Percentiles rank a stretch among this genome's conserved stretches.
These are phyloP conservation scores for Lynx canadensis DNA, from an alignment of 2,113 vertebrate genomes.

Conservation along the genomic window DNA sequence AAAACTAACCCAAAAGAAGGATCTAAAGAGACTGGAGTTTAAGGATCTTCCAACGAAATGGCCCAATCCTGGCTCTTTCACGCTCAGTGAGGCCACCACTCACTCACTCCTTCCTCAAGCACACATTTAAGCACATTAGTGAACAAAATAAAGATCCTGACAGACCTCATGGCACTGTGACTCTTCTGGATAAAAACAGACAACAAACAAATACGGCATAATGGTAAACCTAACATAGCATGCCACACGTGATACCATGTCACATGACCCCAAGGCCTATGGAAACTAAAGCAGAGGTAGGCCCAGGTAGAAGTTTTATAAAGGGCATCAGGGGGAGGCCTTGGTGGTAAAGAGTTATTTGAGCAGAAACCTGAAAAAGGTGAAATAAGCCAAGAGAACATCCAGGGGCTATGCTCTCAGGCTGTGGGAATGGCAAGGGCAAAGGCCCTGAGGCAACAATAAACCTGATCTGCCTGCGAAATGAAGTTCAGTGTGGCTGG, in stretches of 20 bases:
- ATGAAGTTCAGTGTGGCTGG: background rate
- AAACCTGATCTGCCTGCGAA: too few relatives aligned
- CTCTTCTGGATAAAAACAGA: background rate
- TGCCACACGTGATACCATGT: accelerated
- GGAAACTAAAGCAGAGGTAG: background rate
- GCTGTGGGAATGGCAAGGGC: background rate
- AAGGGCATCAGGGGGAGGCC: background rate
- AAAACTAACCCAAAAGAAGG: background rate
- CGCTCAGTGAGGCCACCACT: background rate
- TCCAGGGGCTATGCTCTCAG: background rate
- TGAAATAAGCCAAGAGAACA: background rate
- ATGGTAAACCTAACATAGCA: background rate
- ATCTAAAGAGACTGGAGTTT: background rate
- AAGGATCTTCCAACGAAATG: background rate
- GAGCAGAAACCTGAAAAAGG: background rate
- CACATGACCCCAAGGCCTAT: background rate
- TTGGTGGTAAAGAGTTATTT: background rate
- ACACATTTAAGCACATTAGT: background rate
- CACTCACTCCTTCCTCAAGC: background rate
- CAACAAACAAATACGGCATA: accelerated
- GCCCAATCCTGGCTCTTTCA: background rate
- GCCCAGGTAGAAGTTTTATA: background rate
- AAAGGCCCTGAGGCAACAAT: background rate
- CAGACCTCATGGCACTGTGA: background rate
- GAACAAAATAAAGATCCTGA: background rate